Evolutionary conservation across 2,113 vertebrate species (phyloP), one percentile per base, ranked within the genome.

Genomic region (Erinaceus europaeus): DNA sequence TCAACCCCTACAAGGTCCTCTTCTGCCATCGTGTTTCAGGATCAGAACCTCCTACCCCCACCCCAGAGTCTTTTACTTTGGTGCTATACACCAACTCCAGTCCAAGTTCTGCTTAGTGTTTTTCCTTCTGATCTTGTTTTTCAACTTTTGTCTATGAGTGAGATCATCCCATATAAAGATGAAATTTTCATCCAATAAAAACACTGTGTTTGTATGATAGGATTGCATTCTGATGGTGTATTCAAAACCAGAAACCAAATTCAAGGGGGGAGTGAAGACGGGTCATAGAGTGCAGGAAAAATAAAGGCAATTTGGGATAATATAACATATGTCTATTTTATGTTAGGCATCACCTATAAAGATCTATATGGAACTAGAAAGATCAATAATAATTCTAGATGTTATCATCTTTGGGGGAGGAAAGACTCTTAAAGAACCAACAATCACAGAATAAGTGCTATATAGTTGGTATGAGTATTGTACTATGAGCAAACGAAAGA

Each of bases 391-490:
- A 75, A 85, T 42, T 32, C 52, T 64, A 38, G 89, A 61, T 38
- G 13, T 79, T 38, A 29, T 38, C 40, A 57, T 84, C 65, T 71
- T 17, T 6, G 29, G 34, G 17, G 61, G 67, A 77, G 52, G 64
- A 46, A 69, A 14, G 32, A 64, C 4, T 11, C 72, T 36, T 68
- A 73, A 44, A 72, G 85, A 75, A 52, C 21, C 34, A 89, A 42
- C 73, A 48, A 8, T 65, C 77, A 89, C 40, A 34, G 76, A 81
- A 5, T 81, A 71, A 91, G 74, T 91, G 88, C 29, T 40, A 7
- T n/a, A 27, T 55, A 73, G 87, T 40, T 87, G 88, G 36, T 85
- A 81, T n/a, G 68, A 55, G 84, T 81, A 59, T 86, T 84, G 73
- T 29, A 20, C 46, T 48, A 17, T 1, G 38, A 69, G 52, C 62